Conservation (phyloP, 2,888 invertebrate species). For the Aphrophora alni region DNA sequence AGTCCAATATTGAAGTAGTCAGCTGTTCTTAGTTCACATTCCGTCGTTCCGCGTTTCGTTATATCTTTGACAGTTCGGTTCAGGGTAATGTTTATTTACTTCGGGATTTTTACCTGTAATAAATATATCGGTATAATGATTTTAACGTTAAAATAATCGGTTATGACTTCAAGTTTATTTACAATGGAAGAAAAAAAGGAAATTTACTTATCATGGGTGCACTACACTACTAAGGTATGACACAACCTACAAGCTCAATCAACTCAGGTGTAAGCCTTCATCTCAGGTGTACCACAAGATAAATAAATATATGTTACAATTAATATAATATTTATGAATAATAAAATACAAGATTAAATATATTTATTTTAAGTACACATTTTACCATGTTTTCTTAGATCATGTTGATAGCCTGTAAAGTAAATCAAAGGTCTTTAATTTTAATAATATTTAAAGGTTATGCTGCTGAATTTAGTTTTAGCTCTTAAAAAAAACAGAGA, state of each 20-base stretch:
- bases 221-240: slow-evolving; percentile 62
- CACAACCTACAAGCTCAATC: slow-evolving; percentile 20
- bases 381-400: too few species aligned
- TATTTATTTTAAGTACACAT: too few species aligned
- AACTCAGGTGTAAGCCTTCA: slow-evolving; percentile 3
- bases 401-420: too few species aligned
- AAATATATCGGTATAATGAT: neutral
- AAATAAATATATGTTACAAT: neutral
- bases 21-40: neutral
- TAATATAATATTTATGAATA: too few species aligned
- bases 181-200: slow-evolving; percentile 59
- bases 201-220: slow-evolving; percentile 63
- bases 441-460: too few species aligned
- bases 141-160: neutral
- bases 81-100: neutral
- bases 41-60: neutral
- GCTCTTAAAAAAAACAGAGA: too few species aligned
- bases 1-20: neutral
- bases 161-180: slow-evolving; percentile 35
- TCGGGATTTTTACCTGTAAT: neutral
- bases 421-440: too few species aligned
- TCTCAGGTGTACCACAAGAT: neutral
- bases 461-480: too few species aligned
- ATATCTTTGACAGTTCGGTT: slow-evolving; percentile 2
- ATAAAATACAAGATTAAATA: too few species aligned